Percentiles rank a stretch among this genome's conserved stretches.
phyloP scores from a whole-genome alignment of 2,888 invertebrate genomes.

The Parasteatoda lunata region DNA sequence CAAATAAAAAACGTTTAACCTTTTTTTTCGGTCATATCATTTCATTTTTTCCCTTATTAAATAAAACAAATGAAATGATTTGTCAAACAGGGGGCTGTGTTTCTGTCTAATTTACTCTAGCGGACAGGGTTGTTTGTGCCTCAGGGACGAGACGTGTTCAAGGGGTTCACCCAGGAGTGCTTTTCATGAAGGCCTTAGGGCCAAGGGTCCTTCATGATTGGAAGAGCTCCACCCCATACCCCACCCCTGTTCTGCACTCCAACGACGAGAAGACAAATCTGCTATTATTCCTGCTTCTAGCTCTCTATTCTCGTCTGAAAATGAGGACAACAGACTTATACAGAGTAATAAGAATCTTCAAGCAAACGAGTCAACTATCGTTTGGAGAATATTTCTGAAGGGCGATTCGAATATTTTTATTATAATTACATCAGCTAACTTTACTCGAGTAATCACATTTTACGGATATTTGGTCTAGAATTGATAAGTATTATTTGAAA shows the following conservation, averaged over 20 bases:
- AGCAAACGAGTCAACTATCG: slow-evolving; percentile 29
- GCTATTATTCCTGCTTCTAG: slow-evolving; percentile 18
- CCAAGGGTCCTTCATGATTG: slow-evolving; percentile 54
- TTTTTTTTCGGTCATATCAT: neutral
- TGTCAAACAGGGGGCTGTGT: neutral
- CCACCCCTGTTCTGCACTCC: slow-evolving; percentile 23
- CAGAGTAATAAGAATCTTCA: slow-evolving; percentile 49
- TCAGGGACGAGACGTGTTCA: slow-evolving; percentile 65
- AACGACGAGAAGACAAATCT: slow-evolving; percentile 38
- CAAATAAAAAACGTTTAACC: neutral
- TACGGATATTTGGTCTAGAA: too few relatives aligned
- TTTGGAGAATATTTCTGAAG: too few relatives aligned
- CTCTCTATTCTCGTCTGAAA: neutral
- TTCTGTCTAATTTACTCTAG: neutral
- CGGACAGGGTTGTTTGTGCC: slow-evolving; percentile 39
- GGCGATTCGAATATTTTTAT: too few relatives aligned
- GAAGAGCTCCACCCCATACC: slow-evolving; percentile 8
- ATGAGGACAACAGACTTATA: neutral
- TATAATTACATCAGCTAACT: too few relatives aligned
- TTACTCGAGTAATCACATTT: too few relatives aligned
- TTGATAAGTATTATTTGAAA: too few relatives aligned
- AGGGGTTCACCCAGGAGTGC: slow-evolving; percentile 59
- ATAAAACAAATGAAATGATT: neutral
- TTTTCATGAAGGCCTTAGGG: slow-evolving; percentile 56
- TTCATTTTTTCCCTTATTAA: neutral